phyloP scores from a whole-genome alignment of 2,113 vertebrate genomes.

The Sebastes schlegelii region DNA sequence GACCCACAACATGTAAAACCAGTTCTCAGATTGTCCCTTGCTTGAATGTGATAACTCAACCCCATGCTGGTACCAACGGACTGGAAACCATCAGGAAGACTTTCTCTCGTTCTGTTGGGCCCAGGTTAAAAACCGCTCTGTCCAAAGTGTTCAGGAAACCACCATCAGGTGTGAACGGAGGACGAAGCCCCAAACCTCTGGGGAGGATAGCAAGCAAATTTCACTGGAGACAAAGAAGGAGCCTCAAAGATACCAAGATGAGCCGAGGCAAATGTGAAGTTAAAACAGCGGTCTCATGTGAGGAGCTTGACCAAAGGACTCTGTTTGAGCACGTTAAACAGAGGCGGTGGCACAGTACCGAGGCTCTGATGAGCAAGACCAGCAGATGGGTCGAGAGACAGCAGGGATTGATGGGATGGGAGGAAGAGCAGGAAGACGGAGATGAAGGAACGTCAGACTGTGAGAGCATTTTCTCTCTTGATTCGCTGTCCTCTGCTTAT shows the following conservation, averaged over 20 bases:
- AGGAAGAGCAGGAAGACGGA: constrained; percentile 69
- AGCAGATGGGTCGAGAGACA: constrained; percentile 67
- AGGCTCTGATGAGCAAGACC: constrained; percentile 79
- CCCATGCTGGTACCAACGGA: constrained; percentile 46
- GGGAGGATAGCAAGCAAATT: constrained; percentile 60
- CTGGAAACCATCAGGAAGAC: constrained; percentile 68
- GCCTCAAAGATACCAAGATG: constrained; percentile 57
- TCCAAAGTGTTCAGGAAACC: constrained; percentile 78
- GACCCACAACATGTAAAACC: constrained; percentile 45
- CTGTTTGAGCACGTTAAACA: constrained; percentile 43
- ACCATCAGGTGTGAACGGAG: constrained; percentile 57
- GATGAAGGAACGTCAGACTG: constrained; percentile 85
- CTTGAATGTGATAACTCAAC: constrained; percentile 38
- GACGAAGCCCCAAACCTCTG: constrained; percentile 71
- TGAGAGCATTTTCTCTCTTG: constrained; percentile 92
- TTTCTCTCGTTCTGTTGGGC: constrained; percentile 72
- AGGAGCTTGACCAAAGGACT: constrained; percentile 83
- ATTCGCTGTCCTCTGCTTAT: constrained; percentile 91
- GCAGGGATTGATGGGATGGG: constrained; percentile 63
- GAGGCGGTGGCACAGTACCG: constrained; percentile 87
- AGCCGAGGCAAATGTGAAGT: constrained; percentile 68
- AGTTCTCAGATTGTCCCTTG: constrained; percentile 36
- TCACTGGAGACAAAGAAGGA: constrained; percentile 65
- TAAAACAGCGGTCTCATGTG: constrained; percentile 83
- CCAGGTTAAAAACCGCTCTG: constrained; percentile 74